Percentiles rank a stretch among this genome's conserved stretches.
phyloP scores from a whole-genome alignment of 2,113 vertebrate species.

The Rhombomys opimus region DNA sequence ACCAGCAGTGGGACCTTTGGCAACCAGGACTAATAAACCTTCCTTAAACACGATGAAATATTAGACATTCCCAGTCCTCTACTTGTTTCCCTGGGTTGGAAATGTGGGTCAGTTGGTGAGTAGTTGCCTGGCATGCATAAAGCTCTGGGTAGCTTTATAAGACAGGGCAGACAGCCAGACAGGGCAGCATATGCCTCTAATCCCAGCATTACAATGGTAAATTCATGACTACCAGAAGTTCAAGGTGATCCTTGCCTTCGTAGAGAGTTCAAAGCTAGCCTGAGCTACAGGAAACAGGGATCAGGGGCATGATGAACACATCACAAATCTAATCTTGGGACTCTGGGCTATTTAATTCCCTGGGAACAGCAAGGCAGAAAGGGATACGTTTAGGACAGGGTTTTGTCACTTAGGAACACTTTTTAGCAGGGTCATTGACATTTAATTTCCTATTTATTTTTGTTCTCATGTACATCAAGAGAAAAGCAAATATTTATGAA shows the following conservation, averaged over 20 bases:
- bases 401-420: background rate
- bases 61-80: background rate
- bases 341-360: conserved; percentile 22
- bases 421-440: conserved; percentile 8
- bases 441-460: conserved; percentile 72
- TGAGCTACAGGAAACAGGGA: background rate
- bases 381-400: too few relatives aligned
- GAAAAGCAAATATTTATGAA: conserved; percentile 66
- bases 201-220: background rate
- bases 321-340: conserved; percentile 55
- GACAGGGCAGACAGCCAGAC: background rate
- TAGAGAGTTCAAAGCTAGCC: background rate
- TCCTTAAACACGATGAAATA: conserved; percentile 66
- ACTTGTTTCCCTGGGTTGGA: background rate
- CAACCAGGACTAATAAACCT: conserved; percentile 46
- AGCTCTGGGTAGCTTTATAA: too few relatives aligned
- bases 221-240: background rate
- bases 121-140: background rate
- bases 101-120: background rate
- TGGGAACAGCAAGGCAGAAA: background rate
- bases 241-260: background rate
- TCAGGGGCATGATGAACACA: conserved; percentile 1
- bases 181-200: background rate
- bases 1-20: background rate
- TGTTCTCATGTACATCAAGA: conserved; percentile 68